These are phyloP conservation scores for Dicycla oo DNA, from an alignment of 2,888 invertebrate genomes.

Conservation along the genomic window DNA sequence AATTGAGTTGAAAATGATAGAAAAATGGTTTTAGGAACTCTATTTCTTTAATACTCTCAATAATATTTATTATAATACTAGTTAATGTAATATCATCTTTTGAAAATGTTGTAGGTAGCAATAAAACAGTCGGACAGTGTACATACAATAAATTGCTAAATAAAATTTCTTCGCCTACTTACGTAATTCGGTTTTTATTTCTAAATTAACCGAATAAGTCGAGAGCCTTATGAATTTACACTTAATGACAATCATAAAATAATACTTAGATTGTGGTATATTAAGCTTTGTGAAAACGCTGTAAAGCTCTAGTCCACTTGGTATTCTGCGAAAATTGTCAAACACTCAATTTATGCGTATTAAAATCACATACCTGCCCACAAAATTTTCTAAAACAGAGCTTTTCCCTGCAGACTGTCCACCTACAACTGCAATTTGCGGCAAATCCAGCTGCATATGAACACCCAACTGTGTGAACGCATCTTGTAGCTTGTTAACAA, in stretches of 20 bases:
- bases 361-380: constrained; percentile 95
- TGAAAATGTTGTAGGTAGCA: not conserved
- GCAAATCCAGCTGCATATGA: constrained; percentile 99
- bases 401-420: constrained; percentile 99
- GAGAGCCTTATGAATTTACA: not conserved
- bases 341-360: constrained; percentile 1
- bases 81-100: not conserved
- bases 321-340: constrained; percentile 10
- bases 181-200: constrained; percentile 23
- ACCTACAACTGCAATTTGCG: constrained; percentile 99
- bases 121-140: not conserved
- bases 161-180: constrained; percentile 6
- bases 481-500: constrained; percentile 99
- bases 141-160: not conserved
- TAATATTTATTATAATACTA: not conserved
- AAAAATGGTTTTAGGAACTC: not conserved
- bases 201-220: not conserved
- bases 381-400: constrained; percentile 99
- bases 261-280: too few species aligned
- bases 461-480: constrained; percentile 99
- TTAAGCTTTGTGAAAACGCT: not conserved
- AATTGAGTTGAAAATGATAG: not conserved
- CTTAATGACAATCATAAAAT: not conserved
- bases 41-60: not conserved
- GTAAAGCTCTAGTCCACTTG: not conserved